A percentile compares a stretch with the other conserved stretches of the same genome.
Evolutionary conservation across 2,797 vertebrate genomes (phyloP).

Genomic region (Phalloptychus januarius): DNA sequence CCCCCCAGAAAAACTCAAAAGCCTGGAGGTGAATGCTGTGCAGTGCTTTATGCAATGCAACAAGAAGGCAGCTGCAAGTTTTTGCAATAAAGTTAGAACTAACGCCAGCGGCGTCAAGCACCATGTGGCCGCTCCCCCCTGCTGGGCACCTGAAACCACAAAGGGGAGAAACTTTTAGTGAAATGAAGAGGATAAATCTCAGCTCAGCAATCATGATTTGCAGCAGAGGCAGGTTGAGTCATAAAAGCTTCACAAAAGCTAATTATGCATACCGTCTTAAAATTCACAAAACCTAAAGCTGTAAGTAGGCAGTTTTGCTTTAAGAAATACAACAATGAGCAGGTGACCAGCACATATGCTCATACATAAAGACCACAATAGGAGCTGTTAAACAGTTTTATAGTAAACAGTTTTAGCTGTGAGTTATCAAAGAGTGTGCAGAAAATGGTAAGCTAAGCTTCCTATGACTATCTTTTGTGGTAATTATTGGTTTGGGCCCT

Average conservation of each 20-base stretch:
- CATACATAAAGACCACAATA: conserved; percentile 2
- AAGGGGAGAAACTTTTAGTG: conserved; percentile 20
- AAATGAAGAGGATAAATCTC: conserved; percentile 19
- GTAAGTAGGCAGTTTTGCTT: conserved; percentile 9
- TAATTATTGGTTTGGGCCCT: no score
- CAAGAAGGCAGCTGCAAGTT: conserved; percentile 17
- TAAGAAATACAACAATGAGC: conserved; percentile 18
- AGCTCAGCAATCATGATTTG: conserved; percentile 22
- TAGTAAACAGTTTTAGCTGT: background rate
- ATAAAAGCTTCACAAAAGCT: conserved; percentile 24
- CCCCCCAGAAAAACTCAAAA: conserved; percentile 18
- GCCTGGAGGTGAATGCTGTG: conserved; percentile 48
- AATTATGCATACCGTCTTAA: conserved; percentile 43
- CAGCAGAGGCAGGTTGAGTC: conserved; percentile 30
- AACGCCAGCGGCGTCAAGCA: conserved; percentile 12
- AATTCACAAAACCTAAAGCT: conserved; percentile 31
- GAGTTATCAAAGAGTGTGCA: background rate
- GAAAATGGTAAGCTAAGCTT: background rate
- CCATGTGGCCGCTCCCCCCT: conserved; percentile 10
- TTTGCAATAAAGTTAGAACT: conserved; percentile 20
- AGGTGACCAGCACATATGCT: conserved; percentile 16
- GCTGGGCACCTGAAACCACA: conserved; percentile 5
- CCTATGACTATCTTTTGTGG: no score
- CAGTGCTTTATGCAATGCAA: conserved; percentile 27
- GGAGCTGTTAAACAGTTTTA: background rate